Evolutionary conservation across 2,888 invertebrate genomes (phyloP), one percentile per base, ranked within the genome.

Genomic region (Rhamphomyia laevipes): DNA sequence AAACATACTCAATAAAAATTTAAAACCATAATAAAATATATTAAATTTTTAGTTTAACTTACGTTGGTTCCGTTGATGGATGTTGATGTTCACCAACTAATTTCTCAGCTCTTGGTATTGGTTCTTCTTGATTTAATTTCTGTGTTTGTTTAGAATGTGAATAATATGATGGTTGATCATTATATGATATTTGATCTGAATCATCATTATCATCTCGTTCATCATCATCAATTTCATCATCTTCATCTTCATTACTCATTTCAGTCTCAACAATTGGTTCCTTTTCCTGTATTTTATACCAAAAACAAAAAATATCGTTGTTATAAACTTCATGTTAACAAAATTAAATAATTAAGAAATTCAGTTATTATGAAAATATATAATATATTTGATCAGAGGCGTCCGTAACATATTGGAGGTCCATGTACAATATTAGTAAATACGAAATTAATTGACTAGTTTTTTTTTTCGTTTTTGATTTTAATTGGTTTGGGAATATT

Each of bases 41-140:
- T 27, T 27, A 7, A 27, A 4, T 27, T 7, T 7, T 17, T 10
- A 12, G 21, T 17, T 15, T 35, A 48, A 63, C 68, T 65, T 58
- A 70, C 70, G 64, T 67, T 53, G 71, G 70, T 57, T 70, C 71
- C 33, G 63, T 59, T 7, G 68, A 67, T 15, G 67, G 65, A 18
- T 56, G 55, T 51, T 61, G 58, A 33, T 55, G 58, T 16, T 63
- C 61, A 43, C 61, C 58, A 48, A 61, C 58, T n/a, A 69, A 55
- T 2, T 63, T 62, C 55, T 67, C 65, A 5, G 67, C 65, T 31
- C 62, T 58, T 1, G 70, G 70, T 46, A 64, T 64, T 41, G 61
- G 60, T 13, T 60, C 59, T 37, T 67, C 62, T 38, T 70, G 70
- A 51, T 68, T 65, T 51, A 68, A 53, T 30, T 63, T 61, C 51